Percentiles rank a stretch among this genome's conserved stretches.
Evolutionary conservation across 2,888 invertebrate species (phyloP).

Genomic region (Dascillus cervinus): DNA sequence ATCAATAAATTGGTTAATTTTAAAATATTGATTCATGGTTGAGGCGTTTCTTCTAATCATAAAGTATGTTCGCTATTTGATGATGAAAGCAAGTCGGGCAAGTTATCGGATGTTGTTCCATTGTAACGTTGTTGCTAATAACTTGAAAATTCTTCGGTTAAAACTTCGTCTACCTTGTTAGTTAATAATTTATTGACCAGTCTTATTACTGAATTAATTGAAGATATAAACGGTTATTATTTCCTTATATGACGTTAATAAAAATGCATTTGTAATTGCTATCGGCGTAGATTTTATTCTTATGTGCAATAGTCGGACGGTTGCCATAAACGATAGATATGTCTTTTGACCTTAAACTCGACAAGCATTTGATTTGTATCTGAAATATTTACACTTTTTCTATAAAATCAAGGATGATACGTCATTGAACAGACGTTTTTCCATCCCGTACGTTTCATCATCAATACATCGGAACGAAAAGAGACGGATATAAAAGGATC

Average conservation of each 20-base stretch:
- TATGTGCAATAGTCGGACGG: neutral
- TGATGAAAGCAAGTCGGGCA: too few species aligned
- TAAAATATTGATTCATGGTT: constrained; percentile 39
- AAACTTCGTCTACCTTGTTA: too few species aligned
- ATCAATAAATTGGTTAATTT: constrained; percentile 41
- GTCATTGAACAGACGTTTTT: too few species aligned
- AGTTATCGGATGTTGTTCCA: too few species aligned
- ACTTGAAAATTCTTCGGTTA: too few species aligned
- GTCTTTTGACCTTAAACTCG: constrained; percentile 4
- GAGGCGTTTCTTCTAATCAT: constrained; percentile 26
- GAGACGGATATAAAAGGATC: too few species aligned
- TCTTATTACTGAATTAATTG: neutral
- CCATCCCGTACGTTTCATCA: too few species aligned
- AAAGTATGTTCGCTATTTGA: constrained; percentile 10
- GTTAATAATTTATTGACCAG: too few species aligned
- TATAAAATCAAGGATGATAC: constrained; percentile 1
- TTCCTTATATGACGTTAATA: neutral
- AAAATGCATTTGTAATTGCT: neutral
- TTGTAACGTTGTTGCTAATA: too few species aligned
- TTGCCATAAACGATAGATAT: neutral
- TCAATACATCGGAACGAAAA: too few species aligned
- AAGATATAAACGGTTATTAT: neutral
- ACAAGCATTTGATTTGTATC: constrained; percentile 23
- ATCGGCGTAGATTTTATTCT: neutral
- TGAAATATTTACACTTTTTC: constrained; percentile 19